Evolutionary conservation across 1,140 invertebrate species (phyloP), one percentile per base, ranked within the genome.

Genomic region (Hesperophylax magnus): DNA sequence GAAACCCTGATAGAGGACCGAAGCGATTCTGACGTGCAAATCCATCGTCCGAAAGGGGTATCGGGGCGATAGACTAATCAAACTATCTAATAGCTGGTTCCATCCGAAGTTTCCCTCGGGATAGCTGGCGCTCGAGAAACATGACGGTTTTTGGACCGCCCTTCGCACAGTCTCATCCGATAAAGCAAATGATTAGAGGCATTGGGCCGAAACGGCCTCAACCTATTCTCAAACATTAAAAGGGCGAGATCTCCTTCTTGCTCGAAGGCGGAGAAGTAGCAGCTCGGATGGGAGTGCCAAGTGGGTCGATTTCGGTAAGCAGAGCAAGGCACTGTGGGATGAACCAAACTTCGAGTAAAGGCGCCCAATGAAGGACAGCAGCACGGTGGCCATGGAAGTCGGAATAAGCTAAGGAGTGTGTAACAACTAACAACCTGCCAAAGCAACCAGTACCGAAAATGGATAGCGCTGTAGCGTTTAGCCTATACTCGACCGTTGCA

Each of bases 151-250:
- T n/a, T n/a, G n/a, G n/a, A n/a, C n/a, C n/a, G n/a, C n/a, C n/a
- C n/a, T n/a, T n/a, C n/a, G n/a, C n/a, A n/a, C n/a, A n/a, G n/a
- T n/a, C n/a, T n/a, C n/a, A n/a, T n/a, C n/a, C n/a, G n/a, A n/a
- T n/a, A n/a, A n/a, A 95, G 94, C 93, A 92, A 95, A 95, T 94
- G 94, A 95, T 95, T 95, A 95, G 94, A 94, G 93, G 93, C 90
- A 88, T 94, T 93, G 94, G 93, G 92, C 87, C 92, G 92, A 93
- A 94, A 93, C 90, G 90, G 88, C 91, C 92, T 95, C 92, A 93
- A 95, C 69, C 94, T 95, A 95, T 95, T 96, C 93, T 95, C 94
- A 96, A 95, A 96, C 94, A 95, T 93, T 94, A 93, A 96, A 95
- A 95, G 91, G 93, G 93, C 95, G 94, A 94, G 94, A 94, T 90